Conservation (phyloP, 2,113 vertebrate species). For the Lontra canadensis region DNA sequence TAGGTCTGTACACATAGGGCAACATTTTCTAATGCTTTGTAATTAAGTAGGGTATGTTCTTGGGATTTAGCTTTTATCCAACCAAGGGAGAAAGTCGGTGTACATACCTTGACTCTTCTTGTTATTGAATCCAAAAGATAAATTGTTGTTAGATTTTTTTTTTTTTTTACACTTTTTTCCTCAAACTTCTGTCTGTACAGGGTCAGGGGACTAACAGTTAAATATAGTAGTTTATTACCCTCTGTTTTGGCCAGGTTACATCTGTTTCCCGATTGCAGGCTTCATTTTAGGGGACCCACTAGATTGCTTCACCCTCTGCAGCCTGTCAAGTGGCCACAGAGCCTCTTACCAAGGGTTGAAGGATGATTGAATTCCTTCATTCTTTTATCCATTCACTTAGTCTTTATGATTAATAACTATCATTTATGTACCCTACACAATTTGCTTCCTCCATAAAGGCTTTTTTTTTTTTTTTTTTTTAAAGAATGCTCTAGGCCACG, state of each 20-base stretch:
- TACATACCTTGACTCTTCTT: neutral
- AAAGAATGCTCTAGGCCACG: too few relatives aligned
- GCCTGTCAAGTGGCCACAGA: neutral
- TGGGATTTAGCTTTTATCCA: neutral
- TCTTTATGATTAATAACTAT: neutral
- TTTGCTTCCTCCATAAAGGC: neutral
- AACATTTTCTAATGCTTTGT: neutral
- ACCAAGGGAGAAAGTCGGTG: neutral
- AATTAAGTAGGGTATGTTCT: neutral
- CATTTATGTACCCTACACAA: neutral
- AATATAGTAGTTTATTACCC: neutral
- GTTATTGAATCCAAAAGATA: neutral
- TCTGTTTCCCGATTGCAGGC: neutral
- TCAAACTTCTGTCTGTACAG: neutral
- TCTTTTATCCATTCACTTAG: neutral
- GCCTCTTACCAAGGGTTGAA: neutral
- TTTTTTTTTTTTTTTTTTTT: too few relatives aligned
- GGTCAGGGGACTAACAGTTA: neutral
- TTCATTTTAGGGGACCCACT: neutral
- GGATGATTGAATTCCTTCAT: neutral
- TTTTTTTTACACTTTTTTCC: neutral
- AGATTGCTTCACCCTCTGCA: neutral
- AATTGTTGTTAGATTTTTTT: neutral
- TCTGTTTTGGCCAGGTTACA: neutral
- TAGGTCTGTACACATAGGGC: neutral